These are phyloP conservation scores for Troides helena DNA, from an alignment of 2,888 invertebrate genomes.

Conservation along the genomic window DNA sequence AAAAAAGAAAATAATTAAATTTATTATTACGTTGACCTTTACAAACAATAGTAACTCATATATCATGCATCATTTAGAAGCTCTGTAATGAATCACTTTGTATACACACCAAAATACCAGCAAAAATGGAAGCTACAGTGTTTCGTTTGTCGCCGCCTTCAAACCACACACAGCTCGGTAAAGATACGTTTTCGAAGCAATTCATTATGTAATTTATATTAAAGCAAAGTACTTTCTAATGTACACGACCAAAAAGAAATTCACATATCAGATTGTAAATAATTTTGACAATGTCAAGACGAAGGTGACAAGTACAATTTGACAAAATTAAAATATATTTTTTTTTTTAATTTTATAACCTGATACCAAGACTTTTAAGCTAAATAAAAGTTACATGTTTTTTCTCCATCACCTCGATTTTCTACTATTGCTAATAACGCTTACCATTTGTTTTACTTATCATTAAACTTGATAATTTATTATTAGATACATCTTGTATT, in stretches of 20 bases:
- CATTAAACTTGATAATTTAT: too few species aligned
- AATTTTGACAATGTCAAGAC: constrained; percentile 15
- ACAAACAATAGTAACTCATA: background rate
- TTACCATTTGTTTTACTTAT: background rate
- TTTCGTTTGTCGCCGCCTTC: constrained; percentile 93
- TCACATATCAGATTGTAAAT: constrained; percentile 13
- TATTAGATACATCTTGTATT: too few species aligned
- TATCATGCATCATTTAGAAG: background rate
- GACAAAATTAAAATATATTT: background rate
- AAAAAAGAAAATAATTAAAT: background rate
- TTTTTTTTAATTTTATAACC: too few species aligned
- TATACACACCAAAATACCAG: constrained; percentile 90
- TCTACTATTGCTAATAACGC: background rate
- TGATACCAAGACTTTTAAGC: too few species aligned
- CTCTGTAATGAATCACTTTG: constrained; percentile 52
- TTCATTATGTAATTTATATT: constrained; percentile 63
- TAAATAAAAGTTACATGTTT: background rate
- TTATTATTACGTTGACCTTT: background rate
- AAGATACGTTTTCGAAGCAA: constrained; percentile 87
- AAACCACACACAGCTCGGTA: constrained; percentile 90
- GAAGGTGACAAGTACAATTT: background rate
- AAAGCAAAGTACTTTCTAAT: constrained; percentile 5
- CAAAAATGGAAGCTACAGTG: constrained; percentile 89
- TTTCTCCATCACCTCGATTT: background rate
- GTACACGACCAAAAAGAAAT: constrained; percentile 9